Evolutionary conservation across 2,888 invertebrate genomes (phyloP), one percentile per base, ranked within the genome.

Genomic region (Ichneumoninae sp.): DNA sequence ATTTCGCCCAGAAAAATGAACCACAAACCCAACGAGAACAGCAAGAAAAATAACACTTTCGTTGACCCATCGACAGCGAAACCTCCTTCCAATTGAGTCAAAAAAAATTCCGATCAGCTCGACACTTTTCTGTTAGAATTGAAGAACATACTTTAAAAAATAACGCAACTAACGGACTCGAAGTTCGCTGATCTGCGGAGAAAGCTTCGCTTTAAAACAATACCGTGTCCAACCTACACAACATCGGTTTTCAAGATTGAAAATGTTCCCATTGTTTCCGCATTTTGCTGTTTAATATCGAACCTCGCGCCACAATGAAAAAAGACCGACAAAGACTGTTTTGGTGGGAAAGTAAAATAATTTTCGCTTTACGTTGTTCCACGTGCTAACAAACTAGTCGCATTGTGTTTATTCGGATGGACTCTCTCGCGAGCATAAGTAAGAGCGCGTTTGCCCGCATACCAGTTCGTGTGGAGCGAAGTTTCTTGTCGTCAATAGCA

Each of bases 401-500:
- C 54, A 36, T 19, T 57, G 22, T 36, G 60, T 68, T 70, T 71
- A 13, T 33, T 65, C n/a, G 47, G 36, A 66, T 68, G 50, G n/a
- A 54, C 22, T 76, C 22, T 76, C 36, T 47, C 47, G 52, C 44
- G 47, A 57, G 10, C 16, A 22, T 65, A n/a, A 71, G 57, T 75
- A 72, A 60, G 40, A 76, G 76, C 68, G 30, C 52, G 50, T 76
- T 72, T 66, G 19, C 71, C 65, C 40, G 44, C 44, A 40, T 62
- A 65, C 68, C 16, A 10, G 8, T 54, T 60, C 76, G 50, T 52
- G 26, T 60, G 26, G 16, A 83, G 50, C 71, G n/a, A 71, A 65
- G 66, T 80, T 83, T 76, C 76, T 83, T 80, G 76, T 76, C 76
- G 57, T 60, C 80, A 22, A 72, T 80, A 72, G 70, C 75, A 16